Evolutionary conservation across 2,888 invertebrate species (phyloP), one percentile per base, ranked within the genome.

Genomic region (Aspidapion aeneum): DNA sequence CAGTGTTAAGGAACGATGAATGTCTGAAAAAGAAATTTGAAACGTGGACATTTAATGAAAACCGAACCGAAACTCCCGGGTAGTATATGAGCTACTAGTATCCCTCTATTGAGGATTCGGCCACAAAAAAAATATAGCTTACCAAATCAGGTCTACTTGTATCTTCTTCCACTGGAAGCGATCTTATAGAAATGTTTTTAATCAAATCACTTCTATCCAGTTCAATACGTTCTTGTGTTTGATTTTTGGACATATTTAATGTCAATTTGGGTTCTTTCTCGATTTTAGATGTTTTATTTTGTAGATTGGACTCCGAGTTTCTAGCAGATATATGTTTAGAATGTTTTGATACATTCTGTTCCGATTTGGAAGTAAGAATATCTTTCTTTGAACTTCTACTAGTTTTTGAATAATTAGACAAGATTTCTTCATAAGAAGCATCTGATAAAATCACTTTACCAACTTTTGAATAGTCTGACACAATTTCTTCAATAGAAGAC

Each of bases 201-300:
- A 35, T 35, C 21, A n/a, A 57, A 21, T n/a, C n/a, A 56, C 19
- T 21, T 56, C 5, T 18, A 7, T 21, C 18, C 18, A 1, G 19
- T 7, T 58, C 12, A 58, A 49, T 17, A 55, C 9, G 21, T 54
- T 48, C n/a, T 48, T 22, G n/a, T n/a, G n/a, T 35, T 35, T 35
- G 3, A 12, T 35, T 35, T 35, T 35, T 3, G 20, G 21, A 52
- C 12, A 63, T 51, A 7, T 56, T 63, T 35, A 71, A 58, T 7
- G 69, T 68, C n/a, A 68, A 51, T 18, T 60, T 62, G 18, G 70
- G 68, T n/a, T 66, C 65, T 1, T 62, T 63, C 20, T 35, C 35
- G 12, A 35, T 7, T 3, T 35, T 35, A 35, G 3, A 7, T 35
- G 35, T 7, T 35, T 12, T 12, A 35, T 35, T 35, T 35, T 35